phyloP scores from a whole-genome alignment of 2,888 invertebrate species.

The Entomobrya proxima region DNA sequence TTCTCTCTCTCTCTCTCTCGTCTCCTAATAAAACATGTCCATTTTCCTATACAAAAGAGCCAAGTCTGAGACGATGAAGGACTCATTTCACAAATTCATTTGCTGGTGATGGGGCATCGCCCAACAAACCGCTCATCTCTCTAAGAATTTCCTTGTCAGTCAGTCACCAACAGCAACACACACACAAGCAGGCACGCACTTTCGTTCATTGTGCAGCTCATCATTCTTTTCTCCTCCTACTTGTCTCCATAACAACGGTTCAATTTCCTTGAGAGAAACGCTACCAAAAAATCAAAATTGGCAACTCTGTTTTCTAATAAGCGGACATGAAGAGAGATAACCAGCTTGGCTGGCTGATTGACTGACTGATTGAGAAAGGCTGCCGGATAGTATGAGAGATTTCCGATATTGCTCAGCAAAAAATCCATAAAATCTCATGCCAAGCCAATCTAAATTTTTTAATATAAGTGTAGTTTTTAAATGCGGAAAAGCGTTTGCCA shows the following conservation, averaged over 20 bases:
- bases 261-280: background rate
- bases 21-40: constrained; percentile 41
- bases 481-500: background rate
- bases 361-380: background rate
- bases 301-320: constrained; percentile 8
- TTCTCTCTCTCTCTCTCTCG: too few relatives aligned
- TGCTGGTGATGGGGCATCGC: constrained; percentile 23
- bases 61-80: background rate
- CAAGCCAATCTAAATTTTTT: constrained; percentile 33
- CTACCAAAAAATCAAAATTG: constrained; percentile 24
- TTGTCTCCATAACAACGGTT: background rate
- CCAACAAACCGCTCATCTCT: constrained; percentile 35
- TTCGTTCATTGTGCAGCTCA: background rate
- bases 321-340: background rate
- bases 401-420: background rate
- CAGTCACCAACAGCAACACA: constrained; percentile 9
- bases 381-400: background rate
- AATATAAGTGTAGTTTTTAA: background rate
- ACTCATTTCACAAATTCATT: constrained; percentile 54
- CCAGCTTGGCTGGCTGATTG: background rate
- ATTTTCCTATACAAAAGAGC: constrained; percentile 13
- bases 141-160: constrained; percentile 50
- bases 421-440: constrained; percentile 27
- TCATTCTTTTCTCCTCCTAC: background rate
- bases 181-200: constrained; percentile 3